These are phyloP conservation scores for Neoitamus cyanurus DNA, from an alignment of 2,888 invertebrate genomes.

Conservation along the genomic window DNA sequence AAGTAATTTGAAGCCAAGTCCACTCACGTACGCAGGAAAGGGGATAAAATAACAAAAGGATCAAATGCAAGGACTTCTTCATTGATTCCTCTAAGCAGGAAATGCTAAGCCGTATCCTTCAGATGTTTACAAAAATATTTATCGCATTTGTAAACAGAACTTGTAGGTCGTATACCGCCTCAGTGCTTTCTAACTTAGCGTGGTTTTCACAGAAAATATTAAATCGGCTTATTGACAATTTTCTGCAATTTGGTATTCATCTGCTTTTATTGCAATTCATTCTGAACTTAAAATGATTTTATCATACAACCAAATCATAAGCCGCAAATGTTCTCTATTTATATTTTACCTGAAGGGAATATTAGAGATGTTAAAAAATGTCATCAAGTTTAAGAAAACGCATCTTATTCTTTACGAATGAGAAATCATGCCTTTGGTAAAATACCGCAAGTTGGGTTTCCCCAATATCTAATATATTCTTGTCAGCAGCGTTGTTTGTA, in stretches of 20 bases:
- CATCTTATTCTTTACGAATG: neutral
- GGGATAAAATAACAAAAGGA: constrained; percentile 18
- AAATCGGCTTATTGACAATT: constrained; percentile 14
- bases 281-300: neutral
- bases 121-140: constrained; percentile 37
- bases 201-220: neutral
- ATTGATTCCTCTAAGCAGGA: constrained; percentile 9
- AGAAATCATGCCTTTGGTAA: neutral
- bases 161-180: neutral
- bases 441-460: neutral
- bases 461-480: neutral
- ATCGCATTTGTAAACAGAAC: constrained; percentile 23
- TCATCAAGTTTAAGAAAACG: too few species aligned
- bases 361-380: too few species aligned
- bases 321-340: neutral
- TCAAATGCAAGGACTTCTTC: neutral
- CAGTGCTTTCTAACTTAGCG: neutral
- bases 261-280: neutral
- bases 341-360: too few species aligned
- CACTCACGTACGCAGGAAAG: neutral
- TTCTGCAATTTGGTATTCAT: neutral
- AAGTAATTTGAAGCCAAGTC: neutral
- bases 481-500: neutral
- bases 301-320: neutral
- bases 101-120: neutral